A percentile compares a stretch with the other conserved stretches of the same genome.
Conservation (phyloP, 2,797 vertebrate species). For the Pristis pectinata region DNA sequence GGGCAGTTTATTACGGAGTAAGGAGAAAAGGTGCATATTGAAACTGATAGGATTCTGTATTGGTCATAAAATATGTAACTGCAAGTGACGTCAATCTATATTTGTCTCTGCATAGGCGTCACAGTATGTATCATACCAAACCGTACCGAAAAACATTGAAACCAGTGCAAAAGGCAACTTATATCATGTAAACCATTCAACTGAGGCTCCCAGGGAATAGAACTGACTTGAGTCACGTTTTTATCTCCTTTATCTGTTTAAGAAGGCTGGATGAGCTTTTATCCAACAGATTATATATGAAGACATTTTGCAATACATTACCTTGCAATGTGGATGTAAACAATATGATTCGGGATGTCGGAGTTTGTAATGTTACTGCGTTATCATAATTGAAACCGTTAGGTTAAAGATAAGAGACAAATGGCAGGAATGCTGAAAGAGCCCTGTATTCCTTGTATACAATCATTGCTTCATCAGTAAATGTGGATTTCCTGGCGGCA, state of each 20-base stretch:
- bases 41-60: neutral
- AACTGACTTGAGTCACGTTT: neutral
- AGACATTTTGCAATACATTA: neutral
- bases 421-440: neutral
- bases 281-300: neutral
- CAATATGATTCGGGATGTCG: neutral
- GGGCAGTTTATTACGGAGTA: neutral
- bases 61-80: neutral
- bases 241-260: neutral
- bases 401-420: neutral
- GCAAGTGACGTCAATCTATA: neutral
- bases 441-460: neutral
- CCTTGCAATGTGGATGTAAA: neutral
- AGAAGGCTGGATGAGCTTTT: neutral
- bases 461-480: neutral
- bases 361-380: neutral
- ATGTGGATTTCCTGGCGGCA: neutral
- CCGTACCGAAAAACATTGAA: neutral
- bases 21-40: neutral
- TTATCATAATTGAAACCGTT: conserved; percentile 7
- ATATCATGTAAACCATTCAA: neutral
- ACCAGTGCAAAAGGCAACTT: neutral
- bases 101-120: neutral
- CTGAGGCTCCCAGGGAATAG: neutral
- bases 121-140: neutral